phyloP scores from a whole-genome alignment of 2,113 vertebrate species.

The Podocnemis expansa region DNA sequence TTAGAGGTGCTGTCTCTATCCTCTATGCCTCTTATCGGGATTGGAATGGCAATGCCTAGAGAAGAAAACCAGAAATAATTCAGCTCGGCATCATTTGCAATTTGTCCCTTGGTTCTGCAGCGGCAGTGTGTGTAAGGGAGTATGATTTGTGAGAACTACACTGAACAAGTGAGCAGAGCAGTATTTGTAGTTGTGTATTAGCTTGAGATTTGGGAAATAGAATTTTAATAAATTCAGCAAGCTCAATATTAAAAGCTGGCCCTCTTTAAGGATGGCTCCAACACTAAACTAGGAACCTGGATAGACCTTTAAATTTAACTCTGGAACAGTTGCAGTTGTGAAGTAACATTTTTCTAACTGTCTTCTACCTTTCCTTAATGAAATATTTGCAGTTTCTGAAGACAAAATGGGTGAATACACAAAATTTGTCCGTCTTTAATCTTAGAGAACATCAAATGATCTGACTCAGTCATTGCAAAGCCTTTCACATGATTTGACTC shows the following conservation, averaged over 20 bases:
- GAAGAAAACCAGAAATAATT: constrained; percentile 57
- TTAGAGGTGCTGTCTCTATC: constrained; percentile 64
- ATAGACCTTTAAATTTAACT: neutral
- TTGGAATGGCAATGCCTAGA: constrained; percentile 93
- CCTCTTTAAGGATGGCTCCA: neutral
- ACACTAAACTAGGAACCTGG: neutral
- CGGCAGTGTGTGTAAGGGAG: neutral
- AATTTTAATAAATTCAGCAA: neutral
- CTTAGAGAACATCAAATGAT: neutral
- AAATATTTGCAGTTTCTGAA: constrained; percentile 4
- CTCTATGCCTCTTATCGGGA: constrained; percentile 91
- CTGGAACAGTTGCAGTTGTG: neutral
- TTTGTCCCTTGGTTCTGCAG: neutral
- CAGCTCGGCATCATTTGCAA: neutral
- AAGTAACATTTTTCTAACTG: constrained; percentile 3
- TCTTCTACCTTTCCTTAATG: neutral
- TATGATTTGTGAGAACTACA: neutral
- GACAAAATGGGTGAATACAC: neutral
- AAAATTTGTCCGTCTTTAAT: neutral
- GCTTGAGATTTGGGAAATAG: neutral
- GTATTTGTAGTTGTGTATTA: fast-evolving
- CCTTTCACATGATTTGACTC: constrained; percentile 26
- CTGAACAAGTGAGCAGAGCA: neutral
- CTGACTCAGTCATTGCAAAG: constrained; percentile 5
- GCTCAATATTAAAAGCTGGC: neutral